Percentiles rank a stretch among this genome's conserved stretches.
These are phyloP conservation scores for Pipistrellus pipistrellus DNA, from an alignment of 2,797 vertebrate genomes.

Conservation along the genomic window DNA sequence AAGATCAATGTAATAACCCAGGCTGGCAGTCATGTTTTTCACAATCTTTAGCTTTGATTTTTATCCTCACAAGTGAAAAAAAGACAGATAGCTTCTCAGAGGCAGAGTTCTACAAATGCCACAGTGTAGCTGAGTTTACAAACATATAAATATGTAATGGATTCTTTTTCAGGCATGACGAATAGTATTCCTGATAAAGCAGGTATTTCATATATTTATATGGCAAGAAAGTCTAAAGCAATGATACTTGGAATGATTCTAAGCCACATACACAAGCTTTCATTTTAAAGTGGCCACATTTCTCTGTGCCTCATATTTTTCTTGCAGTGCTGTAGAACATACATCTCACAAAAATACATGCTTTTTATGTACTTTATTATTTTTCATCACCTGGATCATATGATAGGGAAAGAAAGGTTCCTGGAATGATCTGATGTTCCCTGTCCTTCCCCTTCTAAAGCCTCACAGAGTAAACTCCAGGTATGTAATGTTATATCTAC, in stretches of 20 bases:
- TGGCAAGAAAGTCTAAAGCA: conserved; percentile 13
- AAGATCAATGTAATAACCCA: not conserved
- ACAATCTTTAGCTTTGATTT: conserved; percentile 18
- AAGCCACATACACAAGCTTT: not conserved
- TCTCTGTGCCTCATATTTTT: not conserved
- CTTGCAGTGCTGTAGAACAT: not conserved
- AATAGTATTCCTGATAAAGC: not conserved
- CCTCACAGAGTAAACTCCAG: not conserved
- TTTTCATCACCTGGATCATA: not conserved
- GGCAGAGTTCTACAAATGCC: conserved; percentile 28
- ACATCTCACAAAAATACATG: not conserved
- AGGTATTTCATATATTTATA: not conserved
- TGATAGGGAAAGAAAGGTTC: not conserved
- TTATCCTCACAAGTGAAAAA: conserved; percentile 37
- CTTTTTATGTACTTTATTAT: not conserved
- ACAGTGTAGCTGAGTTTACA: not conserved
- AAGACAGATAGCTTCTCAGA: conserved; percentile 14
- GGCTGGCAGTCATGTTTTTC: not conserved
- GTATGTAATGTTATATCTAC: not conserved
- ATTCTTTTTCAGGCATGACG: conserved; percentile 5
- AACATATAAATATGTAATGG: not conserved
- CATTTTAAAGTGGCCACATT: not conserved
- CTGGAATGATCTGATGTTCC: not conserved
- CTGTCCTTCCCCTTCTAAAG: not conserved
- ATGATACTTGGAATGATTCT: conserved; percentile 29